Evolutionary conservation across 2,888 invertebrate genomes (phyloP), one percentile per base, ranked within the genome.

Genomic region (Euproctis similis): DNA sequence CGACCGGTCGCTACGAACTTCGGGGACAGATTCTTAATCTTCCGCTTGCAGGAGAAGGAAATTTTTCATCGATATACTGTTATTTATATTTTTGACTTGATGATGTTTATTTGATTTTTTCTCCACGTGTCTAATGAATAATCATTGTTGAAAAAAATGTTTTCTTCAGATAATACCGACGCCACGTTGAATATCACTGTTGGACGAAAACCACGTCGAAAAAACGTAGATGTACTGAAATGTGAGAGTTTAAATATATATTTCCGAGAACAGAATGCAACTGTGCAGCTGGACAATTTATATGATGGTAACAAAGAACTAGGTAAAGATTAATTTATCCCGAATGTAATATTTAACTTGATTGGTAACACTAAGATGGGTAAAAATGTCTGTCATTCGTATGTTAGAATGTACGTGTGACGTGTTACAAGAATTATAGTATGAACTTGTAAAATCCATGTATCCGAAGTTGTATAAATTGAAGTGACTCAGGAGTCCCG

Each of bases 11-110:
- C 34, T 93, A 94, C 62, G 80, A 72, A 3, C 84, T 93, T 41
- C 72, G 87, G 10, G 93, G 93, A 4, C 87, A 88, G 44, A 86
- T 93, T 17, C 72, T 93, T 41, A 88, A 92, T 89, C 74, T 93
- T 69, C 92, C 93, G 0, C 87, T 94, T 26, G 72, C 84, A 5
- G 93, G 93, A 25, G 82, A 87, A 2, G 93, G 93, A 5, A 62
- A 72, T 12, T 90, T 90, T 38, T 67, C 74, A 8, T 90, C 91
- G 24, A 92, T 90, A 65, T 91, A 91, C 54, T 87, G 91, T 91
- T 71, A 86, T n/a, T n/a, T n/a, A n/a, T n/a, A n/a, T n/a, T n/a
- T n/a, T n/a, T n/a, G n/a, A n/a, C n/a, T n/a, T n/a, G n/a, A n/a
- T n/a, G n/a, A n/a, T n/a, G n/a, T n/a, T n/a, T n/a, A n/a, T n/a